Conservation (phyloP, 1,140 invertebrate species). For the Calliopsis andreniformis region DNA sequence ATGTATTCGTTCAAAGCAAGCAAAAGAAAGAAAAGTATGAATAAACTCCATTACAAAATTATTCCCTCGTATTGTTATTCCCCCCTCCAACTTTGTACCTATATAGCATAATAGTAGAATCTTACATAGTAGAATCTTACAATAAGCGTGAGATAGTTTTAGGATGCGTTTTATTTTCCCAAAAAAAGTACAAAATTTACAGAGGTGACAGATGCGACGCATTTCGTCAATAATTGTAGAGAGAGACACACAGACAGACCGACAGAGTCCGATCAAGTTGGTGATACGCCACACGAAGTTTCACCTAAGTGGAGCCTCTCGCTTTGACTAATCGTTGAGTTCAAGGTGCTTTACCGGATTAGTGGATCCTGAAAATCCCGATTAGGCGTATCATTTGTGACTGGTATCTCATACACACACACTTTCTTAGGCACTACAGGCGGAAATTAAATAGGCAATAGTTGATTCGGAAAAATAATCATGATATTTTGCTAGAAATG, state of each 20-base stretch:
- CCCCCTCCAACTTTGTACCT: no score
- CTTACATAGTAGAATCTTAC: no score
- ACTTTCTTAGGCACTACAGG: constrained; percentile 32
- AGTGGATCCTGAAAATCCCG: constrained; percentile 72
- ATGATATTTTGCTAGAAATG: not conserved
- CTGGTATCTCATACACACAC: constrained; percentile 34
- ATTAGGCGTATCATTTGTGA: constrained; percentile 67
- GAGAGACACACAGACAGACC: constrained; percentile 27
- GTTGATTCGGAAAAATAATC: not conserved
- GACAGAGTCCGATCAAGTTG: constrained; percentile 50
- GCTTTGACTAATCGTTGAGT: constrained; percentile 62
- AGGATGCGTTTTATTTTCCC: constrained; percentile 63
- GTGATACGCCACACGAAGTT: constrained; percentile 49
- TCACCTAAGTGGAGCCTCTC: constrained; percentile 58
- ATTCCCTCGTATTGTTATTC: not conserved
- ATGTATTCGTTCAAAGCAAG: constrained; percentile 57
- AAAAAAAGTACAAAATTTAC: constrained; percentile 68
- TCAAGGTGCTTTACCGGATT: constrained; percentile 64
- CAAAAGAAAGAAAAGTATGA: constrained; percentile 30
- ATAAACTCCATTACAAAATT: constrained; percentile 51
- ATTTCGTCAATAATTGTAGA: constrained; percentile 23
- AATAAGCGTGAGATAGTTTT: constrained; percentile 56
- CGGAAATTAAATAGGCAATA: not conserved
- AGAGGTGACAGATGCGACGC: constrained; percentile 40
- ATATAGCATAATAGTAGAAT: no score